These are phyloP conservation scores for Gobius niger DNA, from an alignment of 2,113 vertebrate species.

Conservation along the genomic window DNA sequence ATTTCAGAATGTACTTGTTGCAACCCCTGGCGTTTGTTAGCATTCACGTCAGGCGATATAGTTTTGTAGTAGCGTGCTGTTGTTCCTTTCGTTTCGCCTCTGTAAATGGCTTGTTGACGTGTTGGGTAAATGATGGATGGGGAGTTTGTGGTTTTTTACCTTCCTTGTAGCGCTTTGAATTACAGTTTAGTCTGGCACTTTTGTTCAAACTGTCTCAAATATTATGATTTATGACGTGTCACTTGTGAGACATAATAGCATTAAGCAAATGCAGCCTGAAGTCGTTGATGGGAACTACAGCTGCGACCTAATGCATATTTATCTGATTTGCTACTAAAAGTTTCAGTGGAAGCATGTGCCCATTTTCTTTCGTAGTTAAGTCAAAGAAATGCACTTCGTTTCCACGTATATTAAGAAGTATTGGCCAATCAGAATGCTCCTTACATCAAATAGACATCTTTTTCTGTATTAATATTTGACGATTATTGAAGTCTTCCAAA, in stretches of 20 bases:
- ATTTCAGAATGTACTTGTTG: conserved; percentile 8
- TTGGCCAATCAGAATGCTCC: no score
- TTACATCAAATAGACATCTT: no score
- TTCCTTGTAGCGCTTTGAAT: conserved; percentile 2
- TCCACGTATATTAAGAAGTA: no score
- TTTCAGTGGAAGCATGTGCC: neutral
- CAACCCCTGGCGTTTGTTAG: neutral
- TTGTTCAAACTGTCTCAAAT: neutral
- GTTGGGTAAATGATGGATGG: neutral
- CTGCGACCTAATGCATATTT: neutral
- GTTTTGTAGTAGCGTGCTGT: neutral
- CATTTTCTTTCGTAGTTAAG: neutral
- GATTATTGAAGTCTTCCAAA: no score
- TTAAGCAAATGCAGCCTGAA: neutral
- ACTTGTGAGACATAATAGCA: neutral
- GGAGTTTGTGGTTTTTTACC: conserved; percentile 3
- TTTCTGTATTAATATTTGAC: no score
- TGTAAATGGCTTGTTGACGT: conserved; percentile 2
- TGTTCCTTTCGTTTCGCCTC: neutral
- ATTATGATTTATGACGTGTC: conserved; percentile 3
- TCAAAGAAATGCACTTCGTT: neutral
- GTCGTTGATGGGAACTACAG: neutral
- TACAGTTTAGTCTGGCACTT: neutral
- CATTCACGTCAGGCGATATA: neutral
- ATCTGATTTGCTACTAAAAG: neutral